Evolutionary conservation across 2,888 invertebrate species (phyloP).

Genomic region (Archaeoteleia sp.): DNA sequence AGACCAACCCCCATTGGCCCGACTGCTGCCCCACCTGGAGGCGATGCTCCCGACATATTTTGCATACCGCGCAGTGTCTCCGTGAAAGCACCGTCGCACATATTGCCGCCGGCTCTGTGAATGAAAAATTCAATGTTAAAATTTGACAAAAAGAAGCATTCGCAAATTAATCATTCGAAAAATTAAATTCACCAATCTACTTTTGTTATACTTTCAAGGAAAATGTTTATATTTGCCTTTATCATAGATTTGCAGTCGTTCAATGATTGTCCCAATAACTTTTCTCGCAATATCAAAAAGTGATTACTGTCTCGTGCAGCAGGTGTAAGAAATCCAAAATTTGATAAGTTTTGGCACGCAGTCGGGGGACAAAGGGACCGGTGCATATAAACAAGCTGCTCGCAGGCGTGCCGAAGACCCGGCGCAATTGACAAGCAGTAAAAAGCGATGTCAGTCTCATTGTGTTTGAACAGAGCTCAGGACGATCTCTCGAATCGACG

Average conservation of each 20-base stretch:
- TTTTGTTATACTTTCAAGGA: no score
- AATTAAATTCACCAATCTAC: no score
- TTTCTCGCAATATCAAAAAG: no score
- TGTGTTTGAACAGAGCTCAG: conserved; percentile 55
- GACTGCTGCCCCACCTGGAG: conserved; percentile 77
- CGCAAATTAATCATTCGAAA: no score
- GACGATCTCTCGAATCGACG: conserved; percentile 57
- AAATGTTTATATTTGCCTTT: no score
- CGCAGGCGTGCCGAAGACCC: conserved; percentile 44
- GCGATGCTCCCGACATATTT: conserved; percentile 76
- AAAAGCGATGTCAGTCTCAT: conserved; percentile 57
- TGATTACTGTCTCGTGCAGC: no score
- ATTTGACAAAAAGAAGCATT: no score
- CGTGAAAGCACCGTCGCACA: conserved; percentile 83
- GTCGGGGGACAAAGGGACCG: conserved; percentile 7
- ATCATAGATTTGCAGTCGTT: no score
- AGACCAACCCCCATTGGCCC: conserved; percentile 77
- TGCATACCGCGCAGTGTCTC: conserved; percentile 80
- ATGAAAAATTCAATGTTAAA: conserved; percentile 5
- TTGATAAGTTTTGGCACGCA: no score
- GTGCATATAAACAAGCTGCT: conserved; percentile 48
- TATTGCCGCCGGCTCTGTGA: conserved; percentile 81
- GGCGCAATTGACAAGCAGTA: conserved; percentile 52
- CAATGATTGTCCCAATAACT: no score
- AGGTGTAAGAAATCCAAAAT: no score